A percentile compares a stretch with the other conserved stretches of the same genome.
phyloP scores from a whole-genome alignment of 2,797 vertebrate species.

The Tinamus major region DNA sequence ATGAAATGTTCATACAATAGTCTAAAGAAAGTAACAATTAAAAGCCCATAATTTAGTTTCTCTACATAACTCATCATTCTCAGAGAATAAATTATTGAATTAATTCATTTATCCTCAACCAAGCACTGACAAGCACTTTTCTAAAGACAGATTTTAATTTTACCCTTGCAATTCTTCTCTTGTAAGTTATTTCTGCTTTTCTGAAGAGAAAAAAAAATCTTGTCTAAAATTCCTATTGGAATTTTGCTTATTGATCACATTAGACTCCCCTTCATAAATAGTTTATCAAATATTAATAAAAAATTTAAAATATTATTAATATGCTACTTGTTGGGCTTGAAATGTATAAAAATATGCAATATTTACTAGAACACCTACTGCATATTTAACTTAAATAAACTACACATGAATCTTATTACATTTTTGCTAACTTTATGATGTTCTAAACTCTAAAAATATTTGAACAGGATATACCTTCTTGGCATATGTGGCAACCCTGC shows the following conservation, averaged over 20 bases:
- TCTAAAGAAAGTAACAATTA: conserved; percentile 55
- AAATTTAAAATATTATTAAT: background rate
- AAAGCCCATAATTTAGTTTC: conserved; percentile 52
- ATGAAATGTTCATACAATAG: conserved; percentile 37
- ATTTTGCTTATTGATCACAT: background rate
- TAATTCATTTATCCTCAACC: conserved; percentile 23
- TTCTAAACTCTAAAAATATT: background rate
- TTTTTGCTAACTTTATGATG: background rate
- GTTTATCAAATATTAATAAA: background rate
- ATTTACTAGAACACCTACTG: background rate
- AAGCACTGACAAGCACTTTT: background rate
- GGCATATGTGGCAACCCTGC: background rate
- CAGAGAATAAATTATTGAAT: conserved; percentile 25
- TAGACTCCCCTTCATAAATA: background rate
- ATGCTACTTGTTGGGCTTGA: background rate
- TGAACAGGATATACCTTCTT: background rate
- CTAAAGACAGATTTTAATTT: background rate
- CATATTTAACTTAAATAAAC: background rate
- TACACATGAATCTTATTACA: background rate
- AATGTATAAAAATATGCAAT: background rate
- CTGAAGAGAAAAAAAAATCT: background rate
- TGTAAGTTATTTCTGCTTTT: background rate
- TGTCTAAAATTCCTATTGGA: background rate
- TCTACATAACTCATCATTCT: conserved; percentile 13
- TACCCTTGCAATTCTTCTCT: background rate